Conservation (phyloP, 2,797 vertebrate species). For the Otolemur crassicaudatus region DNA sequence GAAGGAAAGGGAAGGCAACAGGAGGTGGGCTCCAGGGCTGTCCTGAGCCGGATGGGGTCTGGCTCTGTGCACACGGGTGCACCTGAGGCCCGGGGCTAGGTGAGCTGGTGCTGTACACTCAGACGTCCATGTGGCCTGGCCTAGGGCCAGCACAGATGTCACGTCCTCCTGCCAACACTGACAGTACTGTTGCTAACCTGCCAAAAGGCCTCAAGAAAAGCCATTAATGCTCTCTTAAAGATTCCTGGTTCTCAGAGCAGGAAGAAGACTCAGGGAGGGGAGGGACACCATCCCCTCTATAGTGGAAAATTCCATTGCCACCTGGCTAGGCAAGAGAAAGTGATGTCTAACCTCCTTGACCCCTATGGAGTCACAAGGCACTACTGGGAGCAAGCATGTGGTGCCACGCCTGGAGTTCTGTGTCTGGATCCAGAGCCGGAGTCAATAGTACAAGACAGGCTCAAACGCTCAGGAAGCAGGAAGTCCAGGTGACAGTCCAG, state of each 20-base stretch:
- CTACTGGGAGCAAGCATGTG: not conserved
- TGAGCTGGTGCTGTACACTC: not conserved
- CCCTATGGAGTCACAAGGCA: not conserved
- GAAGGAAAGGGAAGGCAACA: not conserved
- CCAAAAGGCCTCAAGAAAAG: constrained; percentile 59
- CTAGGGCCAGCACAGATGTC: constrained; percentile 53
- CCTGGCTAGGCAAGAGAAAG: not conserved
- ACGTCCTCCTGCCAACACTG: constrained; percentile 20
- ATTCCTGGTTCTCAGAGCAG: not conserved
- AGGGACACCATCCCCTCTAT: not conserved
- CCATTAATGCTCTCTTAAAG: not conserved
- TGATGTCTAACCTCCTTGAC: not conserved
- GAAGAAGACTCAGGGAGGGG: not conserved
- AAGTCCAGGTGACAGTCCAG: not conserved
- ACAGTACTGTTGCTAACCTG: not conserved
- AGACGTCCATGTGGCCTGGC: not conserved
- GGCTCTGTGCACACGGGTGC: not conserved
- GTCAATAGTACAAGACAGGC: not conserved
- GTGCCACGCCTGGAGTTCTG: not conserved
- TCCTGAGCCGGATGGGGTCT: not conserved
- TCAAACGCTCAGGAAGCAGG: not conserved
- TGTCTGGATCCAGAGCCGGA: not conserved
- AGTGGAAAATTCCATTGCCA: constrained; percentile 38
- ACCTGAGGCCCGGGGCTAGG: not conserved
- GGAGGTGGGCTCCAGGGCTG: not conserved